Conservation (phyloP, 35 echinoderm and acorn worm genomes). For the Eucidaris tribuloides region DNA sequence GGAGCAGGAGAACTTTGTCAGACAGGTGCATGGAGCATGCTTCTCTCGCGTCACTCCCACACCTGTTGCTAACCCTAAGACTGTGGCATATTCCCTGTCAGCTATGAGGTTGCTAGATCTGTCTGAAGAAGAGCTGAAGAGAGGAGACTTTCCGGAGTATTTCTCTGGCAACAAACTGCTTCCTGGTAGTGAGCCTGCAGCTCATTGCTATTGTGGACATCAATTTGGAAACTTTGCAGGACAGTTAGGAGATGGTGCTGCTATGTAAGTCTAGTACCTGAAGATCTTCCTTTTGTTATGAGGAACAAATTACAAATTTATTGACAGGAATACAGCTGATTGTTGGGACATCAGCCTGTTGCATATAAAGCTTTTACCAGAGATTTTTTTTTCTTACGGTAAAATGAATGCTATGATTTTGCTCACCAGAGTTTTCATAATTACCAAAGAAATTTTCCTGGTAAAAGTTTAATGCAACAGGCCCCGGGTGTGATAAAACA, state of each 20-base stretch:
- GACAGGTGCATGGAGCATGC: slow-evolving; percentile 87
- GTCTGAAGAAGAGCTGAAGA: slow-evolving; percentile 58
- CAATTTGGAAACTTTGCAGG: slow-evolving; percentile 97
- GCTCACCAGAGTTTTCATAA: no score
- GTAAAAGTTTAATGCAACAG: no score
- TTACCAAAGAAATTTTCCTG: no score
- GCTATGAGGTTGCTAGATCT: slow-evolving; percentile 80
- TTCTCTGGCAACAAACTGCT: slow-evolving; percentile 78
- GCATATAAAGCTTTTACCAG: no score
- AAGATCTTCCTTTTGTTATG: no score
- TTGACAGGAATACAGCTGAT: no score
- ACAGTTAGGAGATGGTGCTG: slow-evolving; percentile 96
- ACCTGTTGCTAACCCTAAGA: slow-evolving; percentile 70
- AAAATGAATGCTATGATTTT: no score
- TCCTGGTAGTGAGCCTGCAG: slow-evolving; percentile 71
- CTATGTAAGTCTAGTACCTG: no score
- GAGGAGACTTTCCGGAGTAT: slow-evolving; percentile 83
- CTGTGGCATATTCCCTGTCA: slow-evolving; percentile 69
- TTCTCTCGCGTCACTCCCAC: slow-evolving; percentile 76
- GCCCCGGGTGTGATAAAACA: no score
- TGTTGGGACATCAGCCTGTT: no score
- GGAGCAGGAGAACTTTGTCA: slow-evolving; percentile 45
- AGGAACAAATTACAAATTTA: no score
- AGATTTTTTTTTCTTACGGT: no score
- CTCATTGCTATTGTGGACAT: slow-evolving; percentile 99